Percentiles rank a stretch among this genome's conserved stretches.
phyloP scores from a whole-genome alignment of 1,140 invertebrate species.

The Lanistes nyassanus region DNA sequence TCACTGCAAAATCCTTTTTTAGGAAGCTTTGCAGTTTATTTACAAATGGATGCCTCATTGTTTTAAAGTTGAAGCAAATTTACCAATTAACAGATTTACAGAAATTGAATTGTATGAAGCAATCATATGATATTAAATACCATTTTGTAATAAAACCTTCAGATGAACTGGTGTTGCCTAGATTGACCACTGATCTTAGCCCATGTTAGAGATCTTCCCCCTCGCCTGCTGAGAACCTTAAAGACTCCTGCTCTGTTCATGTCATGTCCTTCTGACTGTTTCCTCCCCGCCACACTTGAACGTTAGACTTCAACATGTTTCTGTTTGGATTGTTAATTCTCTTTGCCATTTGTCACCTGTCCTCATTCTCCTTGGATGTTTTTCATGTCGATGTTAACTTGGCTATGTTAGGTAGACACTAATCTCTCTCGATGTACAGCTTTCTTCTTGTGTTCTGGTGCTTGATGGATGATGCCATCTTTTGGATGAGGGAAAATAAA shows the following conservation, averaged over 20 bases:
- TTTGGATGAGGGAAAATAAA: conserved; percentile 26
- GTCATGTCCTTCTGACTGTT: background rate
- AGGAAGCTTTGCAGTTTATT: conserved; percentile 26
- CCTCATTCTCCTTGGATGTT: background rate
- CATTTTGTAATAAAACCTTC: conserved; percentile 37
- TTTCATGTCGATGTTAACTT: conserved; percentile 17
- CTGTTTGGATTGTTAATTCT: background rate
- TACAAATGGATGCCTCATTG: conserved; percentile 19
- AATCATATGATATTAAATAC: conserved; percentile 32
- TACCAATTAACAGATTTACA: conserved; percentile 25
- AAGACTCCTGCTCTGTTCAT: conserved; percentile 1
- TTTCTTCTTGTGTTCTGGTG: conserved; percentile 15
- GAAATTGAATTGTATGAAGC: conserved; percentile 27
- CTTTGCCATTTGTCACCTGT: conserved; percentile 9
- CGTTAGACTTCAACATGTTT: background rate
- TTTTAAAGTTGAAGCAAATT: conserved; percentile 15
- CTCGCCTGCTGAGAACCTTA: background rate
- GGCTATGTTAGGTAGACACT: conserved; percentile 17
- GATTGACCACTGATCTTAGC: conserved; percentile 1
- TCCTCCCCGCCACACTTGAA: background rate
- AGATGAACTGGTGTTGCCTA: conserved; percentile 21
- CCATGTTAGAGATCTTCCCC: background rate
- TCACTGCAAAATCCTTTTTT: conserved; percentile 17
- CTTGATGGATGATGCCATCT: conserved; percentile 17
- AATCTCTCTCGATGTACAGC: conserved; percentile 6